Evolutionary conservation across 2,113 vertebrate genomes (phyloP).

Genomic region (Xiphophorus hellerii): DNA sequence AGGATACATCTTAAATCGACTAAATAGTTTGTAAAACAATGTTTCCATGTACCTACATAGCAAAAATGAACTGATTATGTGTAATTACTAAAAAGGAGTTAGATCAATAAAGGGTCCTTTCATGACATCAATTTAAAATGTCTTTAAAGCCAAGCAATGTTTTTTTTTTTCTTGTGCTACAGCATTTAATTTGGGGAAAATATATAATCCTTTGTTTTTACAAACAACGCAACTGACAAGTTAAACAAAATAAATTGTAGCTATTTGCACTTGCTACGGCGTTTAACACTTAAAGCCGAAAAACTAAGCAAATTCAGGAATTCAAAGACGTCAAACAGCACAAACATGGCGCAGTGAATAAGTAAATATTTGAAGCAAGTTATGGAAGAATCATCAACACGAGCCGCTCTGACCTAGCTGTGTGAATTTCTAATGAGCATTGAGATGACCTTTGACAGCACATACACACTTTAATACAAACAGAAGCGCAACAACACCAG

Average conservation of each 20-base stretch:
- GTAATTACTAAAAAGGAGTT: too few species aligned
- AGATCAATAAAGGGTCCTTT: too few species aligned
- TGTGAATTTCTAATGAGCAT: slow-evolving; percentile 51
- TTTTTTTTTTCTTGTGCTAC: too few species aligned
- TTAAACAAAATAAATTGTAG: not conserved
- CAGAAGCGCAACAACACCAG: fast-evolving
- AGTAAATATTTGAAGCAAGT: not conserved
- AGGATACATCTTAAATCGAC: too few species aligned
- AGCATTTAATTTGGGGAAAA: too few species aligned
- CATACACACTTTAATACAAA: not conserved
- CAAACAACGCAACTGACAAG: too few species aligned
- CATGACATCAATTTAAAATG: too few species aligned
- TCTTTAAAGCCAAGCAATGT: too few species aligned
- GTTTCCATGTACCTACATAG: too few species aligned
- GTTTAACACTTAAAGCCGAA: not conserved
- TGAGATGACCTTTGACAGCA: slow-evolving; percentile 28
- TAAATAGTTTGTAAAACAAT: too few species aligned
- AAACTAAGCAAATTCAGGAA: not conserved
- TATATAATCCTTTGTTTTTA: too few species aligned
- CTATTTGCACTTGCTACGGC: not conserved
- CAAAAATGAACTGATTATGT: too few species aligned
- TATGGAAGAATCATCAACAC: not conserved
- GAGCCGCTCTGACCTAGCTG: slow-evolving; percentile 55
- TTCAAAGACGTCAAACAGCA: not conserved
- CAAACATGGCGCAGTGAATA: not conserved